Percentiles rank a stretch among this genome's conserved stretches.
Evolutionary conservation across 2,888 invertebrate genomes (phyloP).

Genomic region (Lordiphosa andalusiaca): DNA sequence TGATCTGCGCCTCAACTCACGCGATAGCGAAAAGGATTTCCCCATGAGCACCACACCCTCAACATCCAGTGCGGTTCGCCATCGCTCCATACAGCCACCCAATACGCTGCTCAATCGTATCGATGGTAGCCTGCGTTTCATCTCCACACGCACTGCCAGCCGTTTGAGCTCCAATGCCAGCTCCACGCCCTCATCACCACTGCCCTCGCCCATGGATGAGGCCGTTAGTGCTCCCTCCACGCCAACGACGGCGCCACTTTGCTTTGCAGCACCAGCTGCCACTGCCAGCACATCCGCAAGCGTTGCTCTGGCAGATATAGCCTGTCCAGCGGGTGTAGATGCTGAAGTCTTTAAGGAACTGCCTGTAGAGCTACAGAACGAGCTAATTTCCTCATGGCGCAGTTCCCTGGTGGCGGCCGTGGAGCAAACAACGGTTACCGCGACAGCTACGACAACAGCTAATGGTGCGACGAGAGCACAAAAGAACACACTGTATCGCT

Average conservation of each 20-base stretch:
- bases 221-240: conserved; percentile 53
- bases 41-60: conserved; percentile 66
- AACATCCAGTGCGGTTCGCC: conserved; percentile 44
- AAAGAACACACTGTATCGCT: conserved; percentile 85
- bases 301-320: conserved; percentile 74
- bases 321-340: conserved; percentile 86
- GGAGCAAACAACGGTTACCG: conserved; percentile 46
- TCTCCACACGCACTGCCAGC: conserved; percentile 54
- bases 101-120: conserved; percentile 59
- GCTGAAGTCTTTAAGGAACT: conserved; percentile 86
- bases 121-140: conserved; percentile 61
- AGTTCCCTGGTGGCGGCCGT: conserved; percentile 76
- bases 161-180: conserved; percentile 62
- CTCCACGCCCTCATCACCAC: conserved; percentile 67
- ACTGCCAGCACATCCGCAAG: conserved; percentile 21
- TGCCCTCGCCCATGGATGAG: conserved; percentile 75
- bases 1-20: conserved; percentile 85
- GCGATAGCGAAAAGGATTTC: conserved; percentile 82
- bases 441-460: conserved; percentile 44
- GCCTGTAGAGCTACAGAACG: conserved; percentile 87
- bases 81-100: conserved; percentile 68
- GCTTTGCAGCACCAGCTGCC: conserved; percentile 25
- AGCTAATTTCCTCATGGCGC: conserved; percentile 86
- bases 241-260: conserved; percentile 37
- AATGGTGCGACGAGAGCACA: conserved; percentile 39